A percentile compares a stretch with the other conserved stretches of the same genome.
These are phyloP conservation scores for Barnardius zonarius DNA, from an alignment of 2,113 vertebrate genomes.

Conservation along the genomic window DNA sequence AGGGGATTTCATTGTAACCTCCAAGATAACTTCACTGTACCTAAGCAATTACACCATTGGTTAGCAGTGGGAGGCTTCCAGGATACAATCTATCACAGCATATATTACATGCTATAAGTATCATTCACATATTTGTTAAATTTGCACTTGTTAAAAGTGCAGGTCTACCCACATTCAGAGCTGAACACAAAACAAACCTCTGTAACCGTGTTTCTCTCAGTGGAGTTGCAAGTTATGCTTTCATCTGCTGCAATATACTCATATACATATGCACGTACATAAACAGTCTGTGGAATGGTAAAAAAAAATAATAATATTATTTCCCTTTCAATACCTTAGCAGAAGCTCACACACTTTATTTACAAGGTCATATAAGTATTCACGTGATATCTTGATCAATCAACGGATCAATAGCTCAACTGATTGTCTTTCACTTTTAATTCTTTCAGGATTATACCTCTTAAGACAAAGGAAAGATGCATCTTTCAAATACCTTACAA, in stretches of 20 bases:
- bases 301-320: neutral
- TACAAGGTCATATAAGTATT: neutral
- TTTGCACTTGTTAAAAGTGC: neutral
- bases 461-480: neutral
- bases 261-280: neutral
- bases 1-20: neutral
- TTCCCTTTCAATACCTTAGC: no score
- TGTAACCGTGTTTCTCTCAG: neutral
- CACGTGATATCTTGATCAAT: neutral
- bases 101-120: neutral
- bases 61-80: neutral
- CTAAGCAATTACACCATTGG: neutral
- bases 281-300: neutral
- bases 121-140: neutral
- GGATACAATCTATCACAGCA: neutral
- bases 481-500: neutral
- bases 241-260: neutral
- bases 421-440: neutral
- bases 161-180: neutral
- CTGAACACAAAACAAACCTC: neutral
- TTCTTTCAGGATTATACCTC: neutral
- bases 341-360: no score
- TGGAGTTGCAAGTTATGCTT: fast-evolving
- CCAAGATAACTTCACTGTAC: neutral
- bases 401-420: neutral